phyloP scores from a whole-genome alignment of 2,113 vertebrate species.

The Etia nguti region DNA sequence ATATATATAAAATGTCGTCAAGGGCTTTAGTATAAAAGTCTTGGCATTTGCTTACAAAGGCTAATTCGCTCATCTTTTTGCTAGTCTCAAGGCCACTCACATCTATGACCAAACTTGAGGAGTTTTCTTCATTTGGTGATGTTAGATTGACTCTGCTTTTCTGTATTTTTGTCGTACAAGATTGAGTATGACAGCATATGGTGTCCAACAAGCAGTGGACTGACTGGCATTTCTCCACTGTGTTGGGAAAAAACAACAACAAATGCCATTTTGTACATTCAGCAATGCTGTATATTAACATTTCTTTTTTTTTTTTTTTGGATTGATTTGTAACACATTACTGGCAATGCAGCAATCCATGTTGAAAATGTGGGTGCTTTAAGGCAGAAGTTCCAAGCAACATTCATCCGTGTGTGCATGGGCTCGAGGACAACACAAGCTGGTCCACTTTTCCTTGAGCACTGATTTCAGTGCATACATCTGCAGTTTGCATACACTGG shows the following conservation, averaged over 20 bases:
- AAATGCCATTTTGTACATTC: conserved; percentile 28
- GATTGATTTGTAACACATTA: conserved; percentile 8
- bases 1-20: not conserved
- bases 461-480: not conserved
- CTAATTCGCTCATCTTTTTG: not conserved
- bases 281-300: not conserved
- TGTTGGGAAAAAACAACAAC: not conserved
- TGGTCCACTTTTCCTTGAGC: conserved; percentile 8
- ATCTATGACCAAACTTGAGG: not conserved
- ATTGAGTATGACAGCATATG: not conserved
- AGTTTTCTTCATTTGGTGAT: not conserved
- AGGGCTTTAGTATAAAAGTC: not conserved
- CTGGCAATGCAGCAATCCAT: conserved; percentile 19
- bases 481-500: not conserved
- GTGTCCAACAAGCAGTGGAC: not conserved
- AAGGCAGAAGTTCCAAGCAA: conserved; percentile 69
- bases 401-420: conserved; percentile 29
- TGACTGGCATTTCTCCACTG: conserved; percentile 19
- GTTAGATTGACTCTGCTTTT: not conserved
- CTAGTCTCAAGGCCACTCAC: not conserved
- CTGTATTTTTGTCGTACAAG: not conserved
- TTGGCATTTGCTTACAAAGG: not conserved
- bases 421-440: not conserved
- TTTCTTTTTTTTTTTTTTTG: not conserved
- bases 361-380: conserved; percentile 18